Evolutionary conservation across 2,113 vertebrate species (phyloP), one percentile per base, ranked within the genome.

Genomic region (Neodon shergylaensis): DNA sequence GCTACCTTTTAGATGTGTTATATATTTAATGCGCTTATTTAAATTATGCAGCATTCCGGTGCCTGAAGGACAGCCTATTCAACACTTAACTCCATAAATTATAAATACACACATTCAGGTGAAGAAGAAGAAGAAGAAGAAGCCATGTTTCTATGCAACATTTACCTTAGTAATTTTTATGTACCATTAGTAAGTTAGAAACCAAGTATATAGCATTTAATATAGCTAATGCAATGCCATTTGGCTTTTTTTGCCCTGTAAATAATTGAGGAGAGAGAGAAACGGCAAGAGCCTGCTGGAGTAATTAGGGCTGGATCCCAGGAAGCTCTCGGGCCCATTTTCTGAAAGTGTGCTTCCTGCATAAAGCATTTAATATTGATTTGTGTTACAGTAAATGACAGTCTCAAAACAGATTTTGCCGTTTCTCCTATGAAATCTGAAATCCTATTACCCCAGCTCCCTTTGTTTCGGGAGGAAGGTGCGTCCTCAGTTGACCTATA

Each of bases 341-440:
- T 98, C 97, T 98, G 98, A 98, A 98, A 98, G 97, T 97, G 97
- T 97, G 92, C 98, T 99, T 99, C 98, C 98, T 98, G 98, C 96
- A 97, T 98, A 98, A 98, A 98, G 98, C 98, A 98, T 99, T 98
- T 98, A 98, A 98, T 99, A 98, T 99, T 98, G 98, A 99, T 99
- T 98, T 98, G 96, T 98, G 65, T 98, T 98, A 97, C 96, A 85
- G 98, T 98, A 98, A 98, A 91, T 98, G 98, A 97, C 96, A 98
- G 98, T 98, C 97, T 98, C 97, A 97, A 98, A 98, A 96, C 97
- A 96, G 98, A 95, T 98, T 97, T 98, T 98, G 96, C 96, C 98
- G 97, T 98, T 98, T 98, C 98, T 97, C 58, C 97, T 98, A 92
- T 98, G 95, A 98, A 98, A 96, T 92, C 97, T 97, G 97, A 98